Evolutionary conservation across 2,797 vertebrate species (phyloP).

Genomic region (Sebastes flavidus): DNA sequence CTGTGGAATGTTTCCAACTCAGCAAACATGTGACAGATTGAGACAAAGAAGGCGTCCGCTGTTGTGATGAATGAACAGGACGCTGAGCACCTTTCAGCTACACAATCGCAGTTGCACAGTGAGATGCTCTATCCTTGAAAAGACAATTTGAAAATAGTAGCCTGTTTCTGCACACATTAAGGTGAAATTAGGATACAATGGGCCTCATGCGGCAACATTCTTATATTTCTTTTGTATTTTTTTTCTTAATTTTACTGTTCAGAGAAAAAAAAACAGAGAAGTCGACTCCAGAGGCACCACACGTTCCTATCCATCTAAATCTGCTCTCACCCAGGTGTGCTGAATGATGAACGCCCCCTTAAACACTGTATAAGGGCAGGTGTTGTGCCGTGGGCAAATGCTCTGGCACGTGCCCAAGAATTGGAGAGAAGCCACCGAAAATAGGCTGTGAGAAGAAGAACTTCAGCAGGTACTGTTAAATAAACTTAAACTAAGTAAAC

Average conservation of each 20-base stretch:
- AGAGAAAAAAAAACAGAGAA: too few relatives aligned
- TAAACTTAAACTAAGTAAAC: background rate
- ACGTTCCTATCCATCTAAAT: too few relatives aligned
- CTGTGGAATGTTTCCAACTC: slow-evolving; percentile 43
- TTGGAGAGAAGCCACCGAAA: background rate
- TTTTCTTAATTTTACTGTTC: too few relatives aligned
- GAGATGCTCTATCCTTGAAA: background rate
- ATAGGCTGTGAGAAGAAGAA: background rate
- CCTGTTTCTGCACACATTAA: background rate
- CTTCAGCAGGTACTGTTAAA: background rate
- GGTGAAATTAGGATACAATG: background rate
- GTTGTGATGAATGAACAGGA: background rate
- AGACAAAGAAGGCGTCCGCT: slow-evolving; percentile 12
- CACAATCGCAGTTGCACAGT: background rate
- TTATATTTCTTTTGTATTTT: background rate
- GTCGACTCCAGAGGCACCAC: too few relatives aligned
- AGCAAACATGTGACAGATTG: slow-evolving; percentile 24
- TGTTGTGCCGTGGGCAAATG: background rate
- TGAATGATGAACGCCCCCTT: background rate
- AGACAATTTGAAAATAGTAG: background rate
- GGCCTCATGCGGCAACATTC: background rate
- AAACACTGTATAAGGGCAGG: background rate
- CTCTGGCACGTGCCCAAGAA: background rate
- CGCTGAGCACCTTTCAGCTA: background rate
- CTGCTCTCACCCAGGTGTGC: background rate